Evolutionary conservation across 2,113 vertebrate species (phyloP).

Genomic region (Cariama cristata): DNA sequence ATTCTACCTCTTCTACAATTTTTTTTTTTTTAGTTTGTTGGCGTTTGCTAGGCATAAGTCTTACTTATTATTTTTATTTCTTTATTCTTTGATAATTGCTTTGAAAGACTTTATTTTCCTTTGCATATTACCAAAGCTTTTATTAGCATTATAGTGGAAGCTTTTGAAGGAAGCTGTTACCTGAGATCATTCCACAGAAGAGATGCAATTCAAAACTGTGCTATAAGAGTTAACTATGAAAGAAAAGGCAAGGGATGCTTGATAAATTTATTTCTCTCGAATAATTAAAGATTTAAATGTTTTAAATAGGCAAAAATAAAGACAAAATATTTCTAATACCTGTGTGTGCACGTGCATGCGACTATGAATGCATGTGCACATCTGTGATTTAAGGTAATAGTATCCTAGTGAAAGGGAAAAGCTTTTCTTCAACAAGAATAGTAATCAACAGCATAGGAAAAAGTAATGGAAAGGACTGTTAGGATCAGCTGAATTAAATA

Average conservation of each 20-base stretch:
- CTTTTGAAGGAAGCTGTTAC: neutral
- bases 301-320: neutral
- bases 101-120: neutral
- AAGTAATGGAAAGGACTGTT: neutral
- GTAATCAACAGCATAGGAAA: neutral
- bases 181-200: neutral
- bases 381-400: neutral
- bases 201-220: neutral
- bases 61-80: neutral
- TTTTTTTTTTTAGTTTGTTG: neutral
- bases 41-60: neutral
- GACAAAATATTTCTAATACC: neutral
- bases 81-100: neutral
- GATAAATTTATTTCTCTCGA: neutral
- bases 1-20: neutral
- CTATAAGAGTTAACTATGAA: neutral
- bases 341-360: too few species aligned
- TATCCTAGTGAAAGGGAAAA: neutral
- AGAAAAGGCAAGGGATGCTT: neutral
- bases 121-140: neutral
- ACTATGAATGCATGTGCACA: fast-evolving
- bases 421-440: neutral
- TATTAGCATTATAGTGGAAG: neutral
- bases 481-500: neutral
- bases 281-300: neutral